These are phyloP conservation scores for Argynnis bischoffii DNA, from an alignment of 2,888 invertebrate genomes.

Conservation along the genomic window DNA sequence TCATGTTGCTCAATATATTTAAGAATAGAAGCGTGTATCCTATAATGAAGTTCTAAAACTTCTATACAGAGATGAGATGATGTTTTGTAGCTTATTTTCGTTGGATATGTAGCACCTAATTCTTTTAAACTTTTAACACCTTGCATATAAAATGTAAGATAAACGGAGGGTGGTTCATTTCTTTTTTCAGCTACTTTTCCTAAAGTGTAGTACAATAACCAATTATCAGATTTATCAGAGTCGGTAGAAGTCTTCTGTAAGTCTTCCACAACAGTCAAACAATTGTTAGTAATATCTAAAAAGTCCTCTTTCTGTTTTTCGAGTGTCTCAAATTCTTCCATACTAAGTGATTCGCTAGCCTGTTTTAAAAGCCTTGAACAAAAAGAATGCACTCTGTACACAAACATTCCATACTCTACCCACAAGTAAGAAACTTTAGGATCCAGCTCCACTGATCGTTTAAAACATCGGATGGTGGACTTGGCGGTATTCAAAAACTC, in stretches of 20 bases:
- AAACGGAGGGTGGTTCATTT: constrained; percentile 87
- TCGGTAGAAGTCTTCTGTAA: constrained; percentile 75
- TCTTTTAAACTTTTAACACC: constrained; percentile 90
- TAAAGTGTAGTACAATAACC: constrained; percentile 97
- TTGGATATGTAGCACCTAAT: constrained; percentile 91
- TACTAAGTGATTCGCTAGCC: constrained; percentile 88
- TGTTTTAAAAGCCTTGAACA: constrained; percentile 93
- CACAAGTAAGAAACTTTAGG: constrained; percentile 89
- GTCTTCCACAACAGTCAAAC: constrained; percentile 88
- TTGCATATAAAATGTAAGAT: constrained; percentile 90
- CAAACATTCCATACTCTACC: constrained; percentile 96
- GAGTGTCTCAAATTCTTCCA: constrained; percentile 88
- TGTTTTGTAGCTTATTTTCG: constrained; percentile 91
- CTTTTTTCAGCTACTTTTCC: constrained; percentile 96
- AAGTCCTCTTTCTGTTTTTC: constrained; percentile 90
- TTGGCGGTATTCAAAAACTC: constrained; percentile 87
- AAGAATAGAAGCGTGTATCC: constrained; percentile 94
- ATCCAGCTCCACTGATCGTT: constrained; percentile 89
- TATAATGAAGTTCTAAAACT: constrained; percentile 92
- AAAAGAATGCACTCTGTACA: constrained; percentile 94
- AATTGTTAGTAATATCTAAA: constrained; percentile 89
- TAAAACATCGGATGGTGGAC: constrained; percentile 90
- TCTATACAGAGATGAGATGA: constrained; percentile 93
- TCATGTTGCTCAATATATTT: constrained; percentile 92
- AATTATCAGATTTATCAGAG: constrained; percentile 87